Conservation (phyloP, 2,113 vertebrate species). For the Thinocorus orbignyianus region DNA sequence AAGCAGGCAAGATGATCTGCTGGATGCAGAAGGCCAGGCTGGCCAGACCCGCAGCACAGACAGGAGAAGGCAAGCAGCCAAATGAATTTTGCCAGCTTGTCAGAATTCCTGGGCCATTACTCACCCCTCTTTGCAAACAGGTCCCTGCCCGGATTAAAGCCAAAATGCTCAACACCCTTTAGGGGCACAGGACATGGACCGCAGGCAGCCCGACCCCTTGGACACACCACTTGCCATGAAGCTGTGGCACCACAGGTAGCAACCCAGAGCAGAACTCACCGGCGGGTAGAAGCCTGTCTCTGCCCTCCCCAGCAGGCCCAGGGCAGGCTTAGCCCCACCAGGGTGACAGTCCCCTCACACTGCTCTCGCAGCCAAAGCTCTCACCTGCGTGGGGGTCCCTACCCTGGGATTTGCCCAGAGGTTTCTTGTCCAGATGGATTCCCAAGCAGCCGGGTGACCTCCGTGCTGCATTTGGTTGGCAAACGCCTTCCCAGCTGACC, state of each 20-base stretch:
- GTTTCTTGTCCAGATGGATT: neutral
- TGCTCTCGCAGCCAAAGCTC: neutral
- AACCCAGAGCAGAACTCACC: rapidly evolving
- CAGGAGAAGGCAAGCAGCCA: neutral
- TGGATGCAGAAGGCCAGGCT: neutral
- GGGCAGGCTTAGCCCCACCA: neutral
- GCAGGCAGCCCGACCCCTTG: neutral
- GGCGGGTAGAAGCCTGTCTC: neutral
- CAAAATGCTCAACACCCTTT: neutral
- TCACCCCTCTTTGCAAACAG: slow-evolving; percentile 23
- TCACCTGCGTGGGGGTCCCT: neutral
- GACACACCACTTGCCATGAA: neutral
- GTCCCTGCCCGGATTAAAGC: neutral
- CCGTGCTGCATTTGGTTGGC: rapidly evolving
- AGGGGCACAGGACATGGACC: rapidly evolving
- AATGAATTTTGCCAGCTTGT: slow-evolving; percentile 36
- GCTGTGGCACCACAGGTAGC: rapidly evolving
- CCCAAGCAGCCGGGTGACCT: neutral
- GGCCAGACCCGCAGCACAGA: neutral
- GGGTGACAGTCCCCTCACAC: neutral
- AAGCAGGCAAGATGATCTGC: neutral
- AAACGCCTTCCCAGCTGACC: neutral
- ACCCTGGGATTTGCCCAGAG: neutral
- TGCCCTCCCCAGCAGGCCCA: neutral
- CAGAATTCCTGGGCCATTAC: slow-evolving; percentile 43